Evolutionary conservation across 2,113 vertebrate species (phyloP).

Genomic region (Columba janthina): DNA sequence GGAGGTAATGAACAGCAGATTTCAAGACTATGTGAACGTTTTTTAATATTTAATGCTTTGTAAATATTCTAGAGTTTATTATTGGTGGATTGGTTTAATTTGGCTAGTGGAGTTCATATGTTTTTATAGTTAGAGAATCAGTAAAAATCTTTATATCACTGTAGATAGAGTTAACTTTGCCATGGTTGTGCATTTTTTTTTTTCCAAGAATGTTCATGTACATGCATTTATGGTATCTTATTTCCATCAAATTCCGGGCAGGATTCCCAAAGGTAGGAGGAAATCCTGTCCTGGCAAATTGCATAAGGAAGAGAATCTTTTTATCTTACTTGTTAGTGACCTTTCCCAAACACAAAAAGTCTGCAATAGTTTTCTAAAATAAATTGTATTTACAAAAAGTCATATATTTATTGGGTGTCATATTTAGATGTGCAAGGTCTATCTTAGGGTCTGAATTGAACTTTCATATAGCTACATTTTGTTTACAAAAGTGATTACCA

Average conservation of each 20-base stretch:
- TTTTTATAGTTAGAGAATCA: neutral
- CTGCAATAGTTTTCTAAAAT: neutral
- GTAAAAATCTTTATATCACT: neutral
- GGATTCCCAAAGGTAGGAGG: neutral
- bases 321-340: neutral
- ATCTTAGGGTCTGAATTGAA: neutral
- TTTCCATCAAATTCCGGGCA: neutral
- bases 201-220: neutral
- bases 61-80: neutral
- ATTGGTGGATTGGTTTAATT: neutral
- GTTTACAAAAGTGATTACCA: neutral
- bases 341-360: neutral
- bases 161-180: neutral
- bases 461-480: neutral
- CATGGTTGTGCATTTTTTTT: neutral
- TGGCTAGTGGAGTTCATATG: neutral
- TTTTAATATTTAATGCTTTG: neutral
- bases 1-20: neutral
- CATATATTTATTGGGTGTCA: neutral
- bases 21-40: neutral
- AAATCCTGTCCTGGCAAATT: neutral
- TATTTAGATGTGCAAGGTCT: neutral
- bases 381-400: neutral
- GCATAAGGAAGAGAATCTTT: neutral
- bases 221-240: neutral